Percentiles rank a stretch among this genome's conserved stretches.
These are phyloP conservation scores for Symphodus melops DNA, from an alignment of 2,113 vertebrate species.

Conservation along the genomic window DNA sequence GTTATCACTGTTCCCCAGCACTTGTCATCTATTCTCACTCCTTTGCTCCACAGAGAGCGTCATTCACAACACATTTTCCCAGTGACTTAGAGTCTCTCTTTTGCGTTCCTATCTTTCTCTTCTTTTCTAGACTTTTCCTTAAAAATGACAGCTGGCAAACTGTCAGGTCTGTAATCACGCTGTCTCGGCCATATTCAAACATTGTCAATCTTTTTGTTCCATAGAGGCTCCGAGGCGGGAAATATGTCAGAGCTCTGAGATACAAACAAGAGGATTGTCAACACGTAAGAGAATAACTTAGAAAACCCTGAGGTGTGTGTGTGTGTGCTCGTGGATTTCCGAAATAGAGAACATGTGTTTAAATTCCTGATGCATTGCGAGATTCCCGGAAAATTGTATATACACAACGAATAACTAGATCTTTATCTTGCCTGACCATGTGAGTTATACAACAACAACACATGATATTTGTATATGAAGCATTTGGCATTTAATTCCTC, in stretches of 20 bases:
- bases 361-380: neutral
- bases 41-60: conserved; percentile 27
- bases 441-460: too few species aligned
- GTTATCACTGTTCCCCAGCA: conserved; percentile 16
- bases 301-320: neutral
- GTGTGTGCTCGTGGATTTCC: neutral
- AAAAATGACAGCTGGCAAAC: conserved; percentile 27
- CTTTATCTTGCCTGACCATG: too few species aligned
- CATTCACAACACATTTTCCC: neutral
- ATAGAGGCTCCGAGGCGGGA: conserved; percentile 36
- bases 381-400: too few species aligned
- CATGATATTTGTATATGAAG: neutral
- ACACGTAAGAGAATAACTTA: conserved; percentile 23
- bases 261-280: conserved; percentile 34
- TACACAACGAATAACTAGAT: neutral
- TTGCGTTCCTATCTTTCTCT: neutral
- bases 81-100: neutral
- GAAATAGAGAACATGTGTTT: neutral
- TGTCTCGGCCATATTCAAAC: conserved; percentile 73
- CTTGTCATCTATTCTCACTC: conserved; percentile 35
- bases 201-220: conserved; percentile 59
- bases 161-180: conserved; percentile 56
- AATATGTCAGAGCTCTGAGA: conserved; percentile 31
- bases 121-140: conserved; percentile 1
- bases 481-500: neutral